Evolutionary conservation across 2,113 vertebrate genomes (phyloP).

Genomic region (Dicerorhinus sumatrensis): DNA sequence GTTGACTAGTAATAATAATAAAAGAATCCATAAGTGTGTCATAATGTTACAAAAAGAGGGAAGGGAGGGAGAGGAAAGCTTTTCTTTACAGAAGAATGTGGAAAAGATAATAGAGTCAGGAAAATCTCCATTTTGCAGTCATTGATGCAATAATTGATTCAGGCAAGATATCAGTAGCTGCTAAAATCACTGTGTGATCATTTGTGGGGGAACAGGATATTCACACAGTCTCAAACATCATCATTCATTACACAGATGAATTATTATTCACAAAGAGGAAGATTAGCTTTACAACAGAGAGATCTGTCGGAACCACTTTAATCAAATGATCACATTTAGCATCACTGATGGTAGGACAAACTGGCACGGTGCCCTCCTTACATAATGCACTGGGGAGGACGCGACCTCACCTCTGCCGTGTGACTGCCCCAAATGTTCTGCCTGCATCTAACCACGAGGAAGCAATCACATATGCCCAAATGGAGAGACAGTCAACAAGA

Average conservation of each 20-base stretch:
- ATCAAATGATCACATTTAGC: background rate
- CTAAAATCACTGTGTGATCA: background rate
- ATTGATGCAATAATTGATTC: background rate
- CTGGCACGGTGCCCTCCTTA: constrained; percentile 1
- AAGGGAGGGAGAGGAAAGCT: background rate
- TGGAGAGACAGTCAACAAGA: background rate
- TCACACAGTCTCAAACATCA: background rate
- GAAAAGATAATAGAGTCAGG: background rate
- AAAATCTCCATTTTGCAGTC: background rate
- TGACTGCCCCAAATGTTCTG: background rate
- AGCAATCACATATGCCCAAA: background rate
- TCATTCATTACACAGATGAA: constrained; percentile 20
- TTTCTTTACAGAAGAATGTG: background rate
- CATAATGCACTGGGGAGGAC: background rate
- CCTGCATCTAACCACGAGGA: constrained; percentile 26
- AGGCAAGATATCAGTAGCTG: background rate
- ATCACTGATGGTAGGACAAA: background rate
- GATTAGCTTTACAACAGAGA: background rate
- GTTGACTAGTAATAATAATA: background rate
- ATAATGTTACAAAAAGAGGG: background rate
- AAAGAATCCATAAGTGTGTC: background rate
- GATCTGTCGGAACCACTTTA: background rate
- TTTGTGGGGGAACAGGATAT: background rate
- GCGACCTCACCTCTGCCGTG: background rate
- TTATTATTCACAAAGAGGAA: constrained; percentile 40